Evolutionary conservation across 2,113 vertebrate genomes (phyloP).

Genomic region (Ciconia stormi): DNA sequence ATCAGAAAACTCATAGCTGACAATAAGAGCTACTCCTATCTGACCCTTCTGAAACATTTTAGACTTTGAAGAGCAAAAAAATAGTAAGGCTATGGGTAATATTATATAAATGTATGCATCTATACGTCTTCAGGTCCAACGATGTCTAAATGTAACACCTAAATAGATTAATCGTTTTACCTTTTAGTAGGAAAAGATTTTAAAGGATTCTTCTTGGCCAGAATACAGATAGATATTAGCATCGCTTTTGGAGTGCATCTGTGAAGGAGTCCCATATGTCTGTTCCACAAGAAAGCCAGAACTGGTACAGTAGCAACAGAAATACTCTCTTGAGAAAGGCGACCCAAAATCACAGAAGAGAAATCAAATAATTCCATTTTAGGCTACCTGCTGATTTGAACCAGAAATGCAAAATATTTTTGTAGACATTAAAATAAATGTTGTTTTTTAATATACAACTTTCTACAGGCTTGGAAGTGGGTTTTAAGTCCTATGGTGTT

Average conservation of each 20-base stretch:
- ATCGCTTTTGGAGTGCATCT: background rate
- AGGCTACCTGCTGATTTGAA: background rate
- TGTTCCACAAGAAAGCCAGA: slow-evolving; percentile 1
- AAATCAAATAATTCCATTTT: background rate
- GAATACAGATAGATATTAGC: background rate
- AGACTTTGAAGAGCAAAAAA: background rate
- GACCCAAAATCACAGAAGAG: slow-evolving; percentile 7
- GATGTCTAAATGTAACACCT: background rate
- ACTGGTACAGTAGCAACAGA: background rate
- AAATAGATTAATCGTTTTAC: slow-evolving; percentile 4
- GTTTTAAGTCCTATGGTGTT: slow-evolving; percentile 74
- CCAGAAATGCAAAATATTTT: slow-evolving; percentile 16
- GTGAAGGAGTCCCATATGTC: slow-evolving; percentile 8
- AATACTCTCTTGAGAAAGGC: slow-evolving; percentile 8
- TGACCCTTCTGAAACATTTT: background rate
- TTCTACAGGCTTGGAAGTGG: slow-evolving; percentile 82
- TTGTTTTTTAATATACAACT: background rate
- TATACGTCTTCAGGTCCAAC: background rate
- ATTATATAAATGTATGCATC: background rate
- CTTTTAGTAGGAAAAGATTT: background rate
- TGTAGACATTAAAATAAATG: background rate
- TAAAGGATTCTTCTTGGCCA: slow-evolving; percentile 4
- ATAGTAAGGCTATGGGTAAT: background rate
- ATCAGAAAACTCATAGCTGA: background rate
- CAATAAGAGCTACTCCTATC: background rate